Conservation (phyloP, 1,140 invertebrate genomes). For the Mamestra configurata region DNA sequence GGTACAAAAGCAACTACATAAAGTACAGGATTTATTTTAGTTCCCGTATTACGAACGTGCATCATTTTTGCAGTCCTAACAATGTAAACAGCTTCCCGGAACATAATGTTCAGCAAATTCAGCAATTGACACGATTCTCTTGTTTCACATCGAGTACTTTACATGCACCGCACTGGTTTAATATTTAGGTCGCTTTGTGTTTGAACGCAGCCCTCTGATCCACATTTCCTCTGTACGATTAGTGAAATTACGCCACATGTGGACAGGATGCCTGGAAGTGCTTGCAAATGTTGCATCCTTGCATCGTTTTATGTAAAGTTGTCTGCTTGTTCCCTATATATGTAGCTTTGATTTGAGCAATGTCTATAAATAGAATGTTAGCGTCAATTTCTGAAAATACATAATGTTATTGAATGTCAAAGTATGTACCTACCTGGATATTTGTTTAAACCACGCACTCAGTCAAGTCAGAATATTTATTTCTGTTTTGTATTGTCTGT, state of each 20-base stretch:
- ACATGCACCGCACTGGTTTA: conserved; percentile 57
- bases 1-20: neutral
- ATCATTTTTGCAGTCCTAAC: neutral
- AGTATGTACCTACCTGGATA: no score
- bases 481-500: no score
- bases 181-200: conserved; percentile 68
- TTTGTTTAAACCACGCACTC: neutral
- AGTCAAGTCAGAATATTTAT: neutral
- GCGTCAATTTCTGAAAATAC: no score
- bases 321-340: neutral
- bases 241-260: conserved; percentile 49
- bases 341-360: neutral
- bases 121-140: conserved; percentile 71
- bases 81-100: conserved; percentile 65
- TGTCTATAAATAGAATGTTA: neutral
- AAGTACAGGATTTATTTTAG: neutral
- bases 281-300: conserved; percentile 17
- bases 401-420: no score
- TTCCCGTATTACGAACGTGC: conserved; percentile 12
- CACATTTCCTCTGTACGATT: conserved; percentile 51
- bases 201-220: conserved; percentile 39
- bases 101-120: conserved; percentile 66
- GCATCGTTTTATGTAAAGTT: conserved; percentile 1
- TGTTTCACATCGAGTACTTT: conserved; percentile 63
- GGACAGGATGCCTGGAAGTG: conserved; percentile 39